Conservation (phyloP, 2,888 invertebrate genomes). For the Pediacus dermestoides region DNA sequence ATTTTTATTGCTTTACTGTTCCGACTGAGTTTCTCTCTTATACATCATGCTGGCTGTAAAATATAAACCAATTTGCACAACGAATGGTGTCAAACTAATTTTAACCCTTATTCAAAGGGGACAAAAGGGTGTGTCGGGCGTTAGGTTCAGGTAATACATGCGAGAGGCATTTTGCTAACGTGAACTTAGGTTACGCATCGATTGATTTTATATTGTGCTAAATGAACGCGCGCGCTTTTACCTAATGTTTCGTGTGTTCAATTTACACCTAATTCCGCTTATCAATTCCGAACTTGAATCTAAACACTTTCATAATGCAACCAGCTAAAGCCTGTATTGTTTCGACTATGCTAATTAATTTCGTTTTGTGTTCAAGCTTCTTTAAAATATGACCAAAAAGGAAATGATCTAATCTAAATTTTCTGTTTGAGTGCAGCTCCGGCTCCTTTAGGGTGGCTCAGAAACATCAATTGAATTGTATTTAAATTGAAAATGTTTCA, state of each 20-base stretch:
- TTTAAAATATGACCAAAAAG: constrained; percentile 18
- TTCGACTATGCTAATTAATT: no score
- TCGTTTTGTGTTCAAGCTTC: constrained; percentile 5
- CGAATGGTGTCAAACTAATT: constrained; percentile 6
- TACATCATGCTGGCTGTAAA: constrained; percentile 22
- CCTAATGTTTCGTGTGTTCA: no score
- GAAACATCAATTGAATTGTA: constrained; percentile 28
- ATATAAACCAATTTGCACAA: constrained; percentile 15
- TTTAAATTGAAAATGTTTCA: constrained; percentile 28
- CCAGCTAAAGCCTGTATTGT: no score
- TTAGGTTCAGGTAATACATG: neutral
- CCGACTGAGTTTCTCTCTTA: constrained; percentile 20
- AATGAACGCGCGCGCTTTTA: neutral
- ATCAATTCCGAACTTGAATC: no score
- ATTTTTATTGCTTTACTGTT: constrained; percentile 32
- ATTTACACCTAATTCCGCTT: no score
- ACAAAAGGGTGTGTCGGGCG: neutral
- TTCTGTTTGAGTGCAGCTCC: constrained; percentile 25
- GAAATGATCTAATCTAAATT: constrained; percentile 29
- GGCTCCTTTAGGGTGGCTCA: constrained; percentile 17
- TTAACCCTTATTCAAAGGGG: constrained; percentile 3
- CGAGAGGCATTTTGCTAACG: neutral
- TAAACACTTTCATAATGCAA: no score
- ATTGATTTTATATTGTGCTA: constrained; percentile 2
- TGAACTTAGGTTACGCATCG: constrained; percentile 1